phyloP scores from a whole-genome alignment of 92 coral and sea anemone species.

The Hydrozoanthus gracilis region DNA sequence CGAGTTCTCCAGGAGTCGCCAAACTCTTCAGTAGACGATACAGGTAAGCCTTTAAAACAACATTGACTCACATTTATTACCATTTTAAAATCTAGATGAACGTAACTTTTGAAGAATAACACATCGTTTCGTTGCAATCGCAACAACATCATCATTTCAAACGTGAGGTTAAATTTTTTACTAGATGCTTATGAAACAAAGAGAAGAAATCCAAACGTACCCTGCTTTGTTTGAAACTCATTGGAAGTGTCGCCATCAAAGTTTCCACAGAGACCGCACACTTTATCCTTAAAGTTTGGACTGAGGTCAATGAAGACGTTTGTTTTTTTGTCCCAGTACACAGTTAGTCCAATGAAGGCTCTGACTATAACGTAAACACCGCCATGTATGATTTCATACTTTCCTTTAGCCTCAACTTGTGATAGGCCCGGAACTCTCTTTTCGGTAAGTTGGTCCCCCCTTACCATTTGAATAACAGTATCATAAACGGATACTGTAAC shows the following conservation, averaged over 20 bases:
- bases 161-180: no score
- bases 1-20: slow-evolving; percentile 53
- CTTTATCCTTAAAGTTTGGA: slow-evolving; percentile 39
- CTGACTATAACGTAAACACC: slow-evolving; percentile 42
- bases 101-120: no score
- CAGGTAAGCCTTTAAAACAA: slow-evolving; percentile 44
- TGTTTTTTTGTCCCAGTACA: slow-evolving; percentile 52
- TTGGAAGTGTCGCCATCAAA: slow-evolving; percentile 44
- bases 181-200: not conserved
- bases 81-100: no score
- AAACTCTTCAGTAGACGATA: slow-evolving; percentile 30
- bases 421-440: slow-evolving; percentile 36
- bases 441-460: slow-evolving; percentile 32
- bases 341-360: slow-evolving; percentile 37
- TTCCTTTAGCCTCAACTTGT: not conserved
- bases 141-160: no score
- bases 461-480: slow-evolving; percentile 36
- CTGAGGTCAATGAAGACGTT: slow-evolving; percentile 50
- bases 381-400: slow-evolving; percentile 18
- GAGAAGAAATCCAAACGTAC: not conserved
- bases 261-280: slow-evolving; percentile 61
- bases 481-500: slow-evolving; percentile 49
- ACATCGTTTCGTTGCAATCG: no score
- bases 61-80: no score
- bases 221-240: slow-evolving; percentile 44